Evolutionary conservation across 2,888 invertebrate genomes (phyloP).

Genomic region (Trichogramma evanescens): DNA sequence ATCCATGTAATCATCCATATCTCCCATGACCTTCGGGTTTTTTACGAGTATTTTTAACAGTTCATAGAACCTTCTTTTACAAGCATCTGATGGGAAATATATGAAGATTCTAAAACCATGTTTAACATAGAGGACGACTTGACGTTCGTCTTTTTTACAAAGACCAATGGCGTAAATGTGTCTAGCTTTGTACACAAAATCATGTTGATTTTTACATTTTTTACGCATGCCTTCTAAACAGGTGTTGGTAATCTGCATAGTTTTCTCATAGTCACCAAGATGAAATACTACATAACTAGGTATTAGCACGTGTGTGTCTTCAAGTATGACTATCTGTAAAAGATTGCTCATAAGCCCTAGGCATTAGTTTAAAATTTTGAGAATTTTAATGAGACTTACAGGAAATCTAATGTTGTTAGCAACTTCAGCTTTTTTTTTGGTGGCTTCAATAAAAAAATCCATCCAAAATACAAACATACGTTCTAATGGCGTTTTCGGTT

Average conservation of each 20-base stretch:
- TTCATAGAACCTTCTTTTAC: constrained; percentile 77
- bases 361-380: not conserved
- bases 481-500: constrained; percentile 73
- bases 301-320: constrained; percentile 87
- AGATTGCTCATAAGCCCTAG: not conserved
- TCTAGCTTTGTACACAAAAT: constrained; percentile 88
- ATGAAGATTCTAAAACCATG: constrained; percentile 70
- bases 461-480: constrained; percentile 95
- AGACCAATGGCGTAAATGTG: constrained; percentile 85
- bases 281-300: constrained; percentile 95
- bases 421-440: constrained; percentile 60
- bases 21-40: constrained; percentile 44
- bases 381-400: constrained; percentile 50
- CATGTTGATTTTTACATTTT: constrained; percentile 77
- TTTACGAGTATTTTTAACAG: constrained; percentile 18
- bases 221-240: constrained; percentile 73
- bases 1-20: constrained; percentile 66
- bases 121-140: constrained; percentile 93
- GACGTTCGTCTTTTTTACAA: constrained; percentile 92
- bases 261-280: constrained; percentile 87
- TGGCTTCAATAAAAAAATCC: constrained; percentile 95
- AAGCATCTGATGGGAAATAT: constrained; percentile 85
- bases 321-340: constrained; percentile 47
- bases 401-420: constrained; percentile 85
- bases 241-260: constrained; percentile 79